Conservation (phyloP, 1,140 invertebrate genomes). For the Lasioglossum baleicum region DNA sequence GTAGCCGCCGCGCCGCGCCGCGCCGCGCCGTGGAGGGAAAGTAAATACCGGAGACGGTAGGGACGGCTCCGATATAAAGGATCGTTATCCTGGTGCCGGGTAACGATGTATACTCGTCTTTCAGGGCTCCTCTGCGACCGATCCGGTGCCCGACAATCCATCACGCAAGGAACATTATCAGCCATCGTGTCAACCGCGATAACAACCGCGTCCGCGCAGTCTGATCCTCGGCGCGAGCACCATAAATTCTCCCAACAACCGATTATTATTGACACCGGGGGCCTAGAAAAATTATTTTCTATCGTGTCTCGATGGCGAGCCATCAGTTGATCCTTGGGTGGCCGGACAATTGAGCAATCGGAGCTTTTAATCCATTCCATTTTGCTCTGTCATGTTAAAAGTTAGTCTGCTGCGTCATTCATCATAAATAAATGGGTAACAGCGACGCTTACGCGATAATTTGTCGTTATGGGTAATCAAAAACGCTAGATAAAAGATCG, state of each 20-base stretch:
- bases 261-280: conserved; percentile 1
- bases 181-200: conserved; percentile 36
- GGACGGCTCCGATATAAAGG: conserved; percentile 25
- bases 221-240: neutral
- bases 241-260: conserved; percentile 13
- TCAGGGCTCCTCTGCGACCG: conserved; percentile 13
- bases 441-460: too few species aligned
- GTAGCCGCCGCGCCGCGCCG: too few species aligned
- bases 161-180: conserved; percentile 42
- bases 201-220: conserved; percentile 17
- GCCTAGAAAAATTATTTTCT: conserved; percentile 3
- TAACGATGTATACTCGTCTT: conserved; percentile 47
- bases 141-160: conserved; percentile 30
- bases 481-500: too few species aligned
- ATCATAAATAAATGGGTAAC: neutral
- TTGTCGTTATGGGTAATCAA: too few species aligned
- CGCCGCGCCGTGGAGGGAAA: conserved; percentile 11
- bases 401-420: too few species aligned
- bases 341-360: too few species aligned
- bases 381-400: too few species aligned
- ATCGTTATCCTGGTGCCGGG: conserved; percentile 44
- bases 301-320: neutral
- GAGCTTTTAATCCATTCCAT: neutral
- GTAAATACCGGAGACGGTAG: conserved; percentile 7
- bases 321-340: neutral